Base-by-base conservation (phyloP, 2,888 invertebrate genomes). In the Cremastinae sp. region DNA sequence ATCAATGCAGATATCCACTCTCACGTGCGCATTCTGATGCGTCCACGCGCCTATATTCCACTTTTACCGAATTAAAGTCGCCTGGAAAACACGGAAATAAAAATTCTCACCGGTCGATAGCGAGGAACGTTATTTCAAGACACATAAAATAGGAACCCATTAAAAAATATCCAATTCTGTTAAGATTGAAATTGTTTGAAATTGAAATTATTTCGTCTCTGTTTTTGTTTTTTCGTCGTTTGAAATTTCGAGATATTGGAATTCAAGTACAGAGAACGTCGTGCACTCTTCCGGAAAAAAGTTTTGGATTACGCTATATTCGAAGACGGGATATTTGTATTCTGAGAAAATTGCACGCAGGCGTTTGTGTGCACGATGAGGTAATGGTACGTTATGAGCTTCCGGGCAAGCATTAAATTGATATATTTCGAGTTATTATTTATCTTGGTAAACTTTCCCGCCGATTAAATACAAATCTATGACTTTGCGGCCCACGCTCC, bases 401-500 rank as follows among this genome's bases (percentile, higher is more conserved):
- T 16, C 43, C 28, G 39, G 28, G 18, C 47, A 35, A 78, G 75
- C 82, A 84, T 83, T 82, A 85, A 85, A 85, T 84, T 84, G 82
- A 84, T 85, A 75, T 85, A 76, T 80, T 80, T 70, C 78, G 56
- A 79, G 80, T 82, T 84, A 83, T 84, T 85, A 84, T 85, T 84
- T 83, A 79, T 80, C 75, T 75, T 56, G 55, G 49, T 16, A 69
- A 86, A 86, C 80, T 86, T 85, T 75, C 80, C 83, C 84, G 83
- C 84, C 85, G 84, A 85, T 85, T 85, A 84, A 86, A 86, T 86
- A 83, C 82, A 79, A 83, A 86, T 86, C 85, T 83, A 83, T 78
- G 78, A 59, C 62, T 65, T 72, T 59, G 66, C 74, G 74, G 71
- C 59, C 71, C 58, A 14, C 37, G 47, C 9, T 35, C 10, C 22